A percentile compares a stretch with the other conserved stretches of the same genome.
Conservation (phyloP, 2,113 vertebrate genomes). For the Acinonyx jubatus region DNA sequence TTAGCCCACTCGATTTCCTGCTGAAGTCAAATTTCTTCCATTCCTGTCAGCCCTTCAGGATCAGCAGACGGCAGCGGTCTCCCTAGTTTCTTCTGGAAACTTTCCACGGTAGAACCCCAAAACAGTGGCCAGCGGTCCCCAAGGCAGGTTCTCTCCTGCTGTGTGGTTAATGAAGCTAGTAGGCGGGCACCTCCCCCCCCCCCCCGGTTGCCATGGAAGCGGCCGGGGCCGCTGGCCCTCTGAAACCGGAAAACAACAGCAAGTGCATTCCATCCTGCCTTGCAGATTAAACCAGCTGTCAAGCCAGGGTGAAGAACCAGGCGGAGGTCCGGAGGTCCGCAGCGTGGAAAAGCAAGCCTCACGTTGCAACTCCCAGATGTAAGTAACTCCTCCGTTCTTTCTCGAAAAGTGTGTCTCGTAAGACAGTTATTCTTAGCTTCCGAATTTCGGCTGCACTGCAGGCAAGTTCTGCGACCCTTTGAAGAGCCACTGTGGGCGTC, state of each 20-base stretch:
- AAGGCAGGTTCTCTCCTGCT: slow-evolving; percentile 39
- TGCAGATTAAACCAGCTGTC: slow-evolving; percentile 66
- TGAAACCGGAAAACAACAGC: slow-evolving; percentile 71
- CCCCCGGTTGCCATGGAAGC: slow-evolving; percentile 74
- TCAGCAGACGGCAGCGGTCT: background rate
- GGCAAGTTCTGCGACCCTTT: background rate
- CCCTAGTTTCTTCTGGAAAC: background rate
- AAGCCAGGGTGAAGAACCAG: slow-evolving; percentile 52
- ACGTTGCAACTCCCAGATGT: background rate
- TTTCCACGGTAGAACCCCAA: background rate
- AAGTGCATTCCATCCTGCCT: slow-evolving; percentile 69
- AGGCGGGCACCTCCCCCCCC: slow-evolving; percentile 66
- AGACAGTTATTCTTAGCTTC: background rate
- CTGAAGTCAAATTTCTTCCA: background rate
- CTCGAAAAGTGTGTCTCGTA: background rate
- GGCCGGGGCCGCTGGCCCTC: slow-evolving; percentile 12
- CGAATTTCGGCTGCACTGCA: background rate
- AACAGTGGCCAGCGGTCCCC: background rate
- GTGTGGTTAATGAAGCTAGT: background rate
- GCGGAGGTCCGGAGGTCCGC: background rate
- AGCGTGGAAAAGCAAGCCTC: background rate
- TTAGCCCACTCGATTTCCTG: slow-evolving; percentile 44
- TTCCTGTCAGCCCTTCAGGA: background rate
- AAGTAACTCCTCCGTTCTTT: slow-evolving; percentile 71
- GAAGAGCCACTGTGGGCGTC: background rate